Base-by-base conservation (phyloP, 2,113 vertebrate genomes). In the Sander vitreus region DNA sequence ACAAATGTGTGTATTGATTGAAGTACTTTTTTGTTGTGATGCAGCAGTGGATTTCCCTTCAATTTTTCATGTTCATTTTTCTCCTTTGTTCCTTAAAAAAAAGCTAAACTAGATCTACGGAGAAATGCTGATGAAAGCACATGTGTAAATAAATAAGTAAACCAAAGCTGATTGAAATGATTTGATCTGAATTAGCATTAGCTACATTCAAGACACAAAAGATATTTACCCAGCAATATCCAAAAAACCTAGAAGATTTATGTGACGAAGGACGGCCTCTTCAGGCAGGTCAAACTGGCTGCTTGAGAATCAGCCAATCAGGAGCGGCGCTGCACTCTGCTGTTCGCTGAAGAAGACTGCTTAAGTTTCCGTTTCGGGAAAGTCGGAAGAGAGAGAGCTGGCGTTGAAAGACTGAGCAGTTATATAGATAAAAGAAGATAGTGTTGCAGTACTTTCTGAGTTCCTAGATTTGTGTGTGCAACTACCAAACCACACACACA, bases 1-100 rank as follows among this genome's bases (percentile, higher is more conserved):
- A 89, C 91, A 92, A 91, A 91, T 36, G 67, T 91, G 77, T 93
- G 65, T 86, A 63, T 78, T 83, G 69, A 85, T 78, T 88, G 72
- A 80, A 83, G 30, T 72, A 58, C 19, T 18, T 78, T 62, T 77
- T 76, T 43, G 50, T 63, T 71, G 70, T 88, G 73, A n/a, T 85
- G 73, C 36, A 54, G 65, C 23, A 25, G 51, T 81, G 71, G 43
- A 58, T 69, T 83, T 73, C 57, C 19, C 16, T 39, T 72, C 3
- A 27, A 6, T 59, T 81, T 67, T 11, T 64, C 9, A 48, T 51
- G 67, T 75, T 70, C 10, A 30, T 57, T 69, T 71, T 63, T 45
- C 45, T 45, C 5, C 16, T 11, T 2, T 54, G 45, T 72, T 66
- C 23, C 23, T 54, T 6, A 45, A 27, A 43, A 55, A 36, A 27